Evolutionary conservation across 2,797 vertebrate genomes (phyloP).

Genomic region (Tinamus major): DNA sequence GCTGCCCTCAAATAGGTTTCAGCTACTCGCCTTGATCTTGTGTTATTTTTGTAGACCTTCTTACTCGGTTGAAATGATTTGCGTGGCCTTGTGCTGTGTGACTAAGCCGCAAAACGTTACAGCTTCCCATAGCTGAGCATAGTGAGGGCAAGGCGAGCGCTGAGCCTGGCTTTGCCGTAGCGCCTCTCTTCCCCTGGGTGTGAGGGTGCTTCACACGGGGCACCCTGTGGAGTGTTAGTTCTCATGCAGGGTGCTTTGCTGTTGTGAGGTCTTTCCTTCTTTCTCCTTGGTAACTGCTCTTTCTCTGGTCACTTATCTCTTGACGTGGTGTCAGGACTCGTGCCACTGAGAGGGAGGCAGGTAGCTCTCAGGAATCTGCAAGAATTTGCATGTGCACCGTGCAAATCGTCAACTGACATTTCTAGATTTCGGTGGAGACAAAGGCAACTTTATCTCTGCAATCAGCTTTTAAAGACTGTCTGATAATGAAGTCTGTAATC

Average conservation of each 20-base stretch:
- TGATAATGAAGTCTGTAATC: constrained; percentile 28
- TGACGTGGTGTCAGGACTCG: background rate
- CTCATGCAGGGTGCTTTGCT: background rate
- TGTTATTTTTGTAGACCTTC: constrained; percentile 22
- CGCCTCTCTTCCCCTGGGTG: background rate
- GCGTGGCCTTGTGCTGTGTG: background rate
- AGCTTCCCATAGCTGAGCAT: background rate
- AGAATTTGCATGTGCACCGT: background rate
- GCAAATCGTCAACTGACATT: background rate
- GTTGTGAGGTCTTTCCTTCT: background rate
- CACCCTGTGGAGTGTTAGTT: fast-evolving
- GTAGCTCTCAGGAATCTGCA: background rate
- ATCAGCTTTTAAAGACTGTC: constrained; percentile 5
- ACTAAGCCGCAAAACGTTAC: background rate
- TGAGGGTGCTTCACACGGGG: background rate
- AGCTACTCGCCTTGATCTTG: constrained; percentile 5
- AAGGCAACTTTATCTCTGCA: background rate
- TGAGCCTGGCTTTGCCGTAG: background rate
- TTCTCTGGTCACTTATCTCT: background rate
- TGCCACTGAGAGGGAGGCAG: background rate
- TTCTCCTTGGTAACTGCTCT: background rate
- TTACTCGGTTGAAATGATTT: constrained; percentile 34
- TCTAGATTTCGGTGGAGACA: background rate
- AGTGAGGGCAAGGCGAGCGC: background rate
- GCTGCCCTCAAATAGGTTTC: constrained; percentile 55